Evolutionary conservation across 2,797 vertebrate genomes (phyloP).

Genomic region (Cuniculus paca): DNA sequence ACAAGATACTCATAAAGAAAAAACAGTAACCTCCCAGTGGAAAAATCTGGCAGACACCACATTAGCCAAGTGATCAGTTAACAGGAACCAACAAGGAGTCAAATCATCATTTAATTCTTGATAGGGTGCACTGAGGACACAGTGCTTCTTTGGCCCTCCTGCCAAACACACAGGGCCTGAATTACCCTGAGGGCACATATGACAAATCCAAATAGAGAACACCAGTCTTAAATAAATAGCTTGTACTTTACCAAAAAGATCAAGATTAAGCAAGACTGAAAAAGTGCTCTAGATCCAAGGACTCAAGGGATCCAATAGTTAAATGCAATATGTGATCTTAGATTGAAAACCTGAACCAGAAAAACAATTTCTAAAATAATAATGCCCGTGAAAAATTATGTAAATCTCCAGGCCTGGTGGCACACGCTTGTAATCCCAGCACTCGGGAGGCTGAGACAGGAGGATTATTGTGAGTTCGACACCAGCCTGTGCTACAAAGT

Average conservation of each 20-base stretch:
- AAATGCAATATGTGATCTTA: not conserved
- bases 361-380: constrained; percentile 19
- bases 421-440: too few species aligned
- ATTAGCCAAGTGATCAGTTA: not conserved
- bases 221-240: not conserved
- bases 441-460: too few species aligned
- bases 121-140: not conserved
- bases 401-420: too few species aligned
- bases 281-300: not conserved
- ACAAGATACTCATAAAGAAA: not conserved
- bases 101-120: not conserved
- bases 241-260: not conserved
- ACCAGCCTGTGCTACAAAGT: too few species aligned
- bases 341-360: not conserved
- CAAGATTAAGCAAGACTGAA: not conserved
- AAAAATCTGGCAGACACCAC: not conserved
- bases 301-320: not conserved
- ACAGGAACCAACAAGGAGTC: not conserved
- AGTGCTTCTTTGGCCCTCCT: not conserved
- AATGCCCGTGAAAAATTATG: not conserved
- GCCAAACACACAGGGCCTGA: not conserved
- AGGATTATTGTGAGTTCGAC: too few species aligned
- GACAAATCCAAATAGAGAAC: not conserved
- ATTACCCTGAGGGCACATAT: not conserved
- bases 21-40: not conserved